Conservation (phyloP, 2,113 vertebrate species). For the Uropsilus gracilis region DNA sequence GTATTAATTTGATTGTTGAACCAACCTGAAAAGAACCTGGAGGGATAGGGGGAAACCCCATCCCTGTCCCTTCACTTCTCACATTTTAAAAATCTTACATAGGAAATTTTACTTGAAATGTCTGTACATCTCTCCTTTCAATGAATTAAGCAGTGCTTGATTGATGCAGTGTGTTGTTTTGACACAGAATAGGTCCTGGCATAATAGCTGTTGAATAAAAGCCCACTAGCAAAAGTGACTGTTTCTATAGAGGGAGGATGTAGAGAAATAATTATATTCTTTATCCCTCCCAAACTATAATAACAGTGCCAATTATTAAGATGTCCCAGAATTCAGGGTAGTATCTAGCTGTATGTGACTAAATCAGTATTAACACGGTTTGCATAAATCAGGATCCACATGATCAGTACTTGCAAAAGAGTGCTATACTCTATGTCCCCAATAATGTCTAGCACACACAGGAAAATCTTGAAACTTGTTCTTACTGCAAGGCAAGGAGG, state of each 20-base stretch:
- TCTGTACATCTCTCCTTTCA: background rate
- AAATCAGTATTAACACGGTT: background rate
- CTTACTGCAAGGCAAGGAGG: background rate
- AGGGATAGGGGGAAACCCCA: no score
- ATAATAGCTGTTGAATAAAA: background rate
- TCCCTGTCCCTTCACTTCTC: background rate
- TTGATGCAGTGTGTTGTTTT: background rate
- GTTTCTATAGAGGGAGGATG: background rate
- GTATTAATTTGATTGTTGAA: no score
- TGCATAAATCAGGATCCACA: background rate
- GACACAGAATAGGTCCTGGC: background rate
- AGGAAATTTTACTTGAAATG: background rate
- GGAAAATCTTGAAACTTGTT: background rate
- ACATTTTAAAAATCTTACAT: no score
- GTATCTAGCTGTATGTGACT: background rate
- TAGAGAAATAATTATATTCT: background rate
- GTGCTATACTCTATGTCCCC: rapidly evolving
- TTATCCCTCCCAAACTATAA: background rate
- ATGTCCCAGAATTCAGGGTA: background rate
- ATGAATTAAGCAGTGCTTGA: background rate
- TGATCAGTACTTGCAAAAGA: background rate
- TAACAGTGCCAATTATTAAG: background rate
- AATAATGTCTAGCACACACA: background rate
- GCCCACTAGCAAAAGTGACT: background rate
- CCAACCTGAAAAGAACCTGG: no score